These are phyloP conservation scores for Sinocyclocheilus grahami DNA, from an alignment of 2,113 vertebrate species.

Conservation along the genomic window DNA sequence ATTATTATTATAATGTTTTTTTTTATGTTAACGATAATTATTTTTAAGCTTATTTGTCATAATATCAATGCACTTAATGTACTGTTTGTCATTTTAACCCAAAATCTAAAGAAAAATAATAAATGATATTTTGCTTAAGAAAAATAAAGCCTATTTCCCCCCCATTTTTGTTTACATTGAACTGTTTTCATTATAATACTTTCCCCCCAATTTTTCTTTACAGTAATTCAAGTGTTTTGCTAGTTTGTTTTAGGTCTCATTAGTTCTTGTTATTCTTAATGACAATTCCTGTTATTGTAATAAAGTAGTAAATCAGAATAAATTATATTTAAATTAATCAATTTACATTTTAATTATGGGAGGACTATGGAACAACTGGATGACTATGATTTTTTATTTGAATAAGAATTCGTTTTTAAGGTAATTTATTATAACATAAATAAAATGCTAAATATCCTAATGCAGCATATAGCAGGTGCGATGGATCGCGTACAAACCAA, in stretches of 20 bases:
- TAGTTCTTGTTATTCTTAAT: neutral
- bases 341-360: no score
- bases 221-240: neutral
- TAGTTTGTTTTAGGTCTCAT: neutral
- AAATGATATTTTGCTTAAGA: neutral
- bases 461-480: no score
- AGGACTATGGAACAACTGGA: no score
- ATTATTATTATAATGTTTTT: no score
- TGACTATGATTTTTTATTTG: neutral
- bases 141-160: no score
- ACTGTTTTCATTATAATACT: neutral
- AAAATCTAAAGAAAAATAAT: neutral
- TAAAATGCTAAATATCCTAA: neutral
- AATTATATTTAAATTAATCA: no score
- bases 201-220: neutral
- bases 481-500: no score
- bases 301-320: no score
- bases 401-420: neutral
- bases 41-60: neutral
- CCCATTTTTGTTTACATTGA: no score
- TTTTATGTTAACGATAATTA: no score
- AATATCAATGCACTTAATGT: neutral
- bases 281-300: neutral
- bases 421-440: neutral
- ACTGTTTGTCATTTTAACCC: neutral